Evolutionary conservation across 2,888 invertebrate species (phyloP).

Genomic region (Cremastinae sp.): DNA sequence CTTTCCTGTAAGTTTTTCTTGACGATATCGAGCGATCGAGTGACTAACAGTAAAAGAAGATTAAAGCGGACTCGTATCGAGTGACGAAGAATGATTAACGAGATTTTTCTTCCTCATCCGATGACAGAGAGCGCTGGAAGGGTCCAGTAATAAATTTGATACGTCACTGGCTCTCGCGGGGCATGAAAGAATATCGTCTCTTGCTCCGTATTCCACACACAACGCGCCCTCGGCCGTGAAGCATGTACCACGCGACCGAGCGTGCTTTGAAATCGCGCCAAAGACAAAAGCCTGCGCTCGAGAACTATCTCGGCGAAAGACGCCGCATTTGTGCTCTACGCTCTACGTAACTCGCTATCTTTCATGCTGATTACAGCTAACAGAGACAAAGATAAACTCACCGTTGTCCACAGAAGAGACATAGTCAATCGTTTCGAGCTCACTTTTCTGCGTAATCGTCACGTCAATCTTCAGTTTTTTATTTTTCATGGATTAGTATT

Average conservation of each 20-base stretch:
- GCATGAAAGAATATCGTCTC: conserved; percentile 40
- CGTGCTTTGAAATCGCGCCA: conserved; percentile 57
- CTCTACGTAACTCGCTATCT: conserved; percentile 35
- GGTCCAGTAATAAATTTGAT: conserved; percentile 41
- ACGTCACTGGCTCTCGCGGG: conserved; percentile 48
- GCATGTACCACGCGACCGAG: conserved; percentile 48
- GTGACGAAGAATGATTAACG: conserved; percentile 18
- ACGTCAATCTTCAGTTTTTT: not conserved
- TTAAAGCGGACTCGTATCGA: not conserved
- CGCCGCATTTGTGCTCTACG: conserved; percentile 7
- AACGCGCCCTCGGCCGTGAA: conserved; percentile 33
- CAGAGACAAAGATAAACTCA: conserved; percentile 42
- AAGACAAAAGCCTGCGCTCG: conserved; percentile 45
- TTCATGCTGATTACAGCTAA: conserved; percentile 16
- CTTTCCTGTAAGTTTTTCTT: too few relatives aligned
- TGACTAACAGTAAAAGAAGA: not conserved
- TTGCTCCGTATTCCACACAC: conserved; percentile 40
- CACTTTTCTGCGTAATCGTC: conserved; percentile 23
- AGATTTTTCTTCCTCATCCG: not conserved
- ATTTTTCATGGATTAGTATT: not conserved
- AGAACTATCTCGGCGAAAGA: conserved; percentile 42
- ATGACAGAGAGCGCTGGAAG: not conserved
- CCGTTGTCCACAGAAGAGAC: conserved; percentile 34
- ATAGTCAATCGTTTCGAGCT: conserved; percentile 25
- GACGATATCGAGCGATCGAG: not conserved